Conservation (phyloP, 2,888 invertebrate genomes). For the Drosophila colorata region DNA sequence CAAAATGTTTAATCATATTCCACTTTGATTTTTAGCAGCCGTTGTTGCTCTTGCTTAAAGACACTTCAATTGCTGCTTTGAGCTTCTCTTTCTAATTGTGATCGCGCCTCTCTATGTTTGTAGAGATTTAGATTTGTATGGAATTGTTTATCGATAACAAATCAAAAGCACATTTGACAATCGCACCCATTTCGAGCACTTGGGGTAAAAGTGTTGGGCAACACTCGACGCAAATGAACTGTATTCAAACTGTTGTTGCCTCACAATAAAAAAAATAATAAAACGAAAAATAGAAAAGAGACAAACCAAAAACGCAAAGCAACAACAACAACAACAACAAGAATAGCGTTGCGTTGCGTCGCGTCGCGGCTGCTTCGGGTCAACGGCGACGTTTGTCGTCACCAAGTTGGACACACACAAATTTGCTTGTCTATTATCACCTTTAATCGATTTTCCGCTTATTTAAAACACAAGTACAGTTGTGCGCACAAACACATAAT, state of each 20-base stretch:
- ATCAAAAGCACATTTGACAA: slow-evolving; percentile 14
- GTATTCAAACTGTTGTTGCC: slow-evolving; percentile 45
- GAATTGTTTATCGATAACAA: slow-evolving; percentile 43
- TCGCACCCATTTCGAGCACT: slow-evolving; percentile 28
- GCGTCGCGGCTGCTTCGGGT: slow-evolving; percentile 48
- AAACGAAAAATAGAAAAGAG: slow-evolving; percentile 16
- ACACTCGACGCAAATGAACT: slow-evolving; percentile 23
- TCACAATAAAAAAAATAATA: slow-evolving; percentile 27
- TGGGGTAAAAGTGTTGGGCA: slow-evolving; percentile 33
- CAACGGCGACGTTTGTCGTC: slow-evolving; percentile 56
- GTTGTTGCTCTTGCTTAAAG: slow-evolving; percentile 10
- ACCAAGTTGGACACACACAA: slow-evolving; percentile 77
- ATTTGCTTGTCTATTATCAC: slow-evolving; percentile 82
- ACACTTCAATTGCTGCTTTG: slow-evolving; percentile 1
- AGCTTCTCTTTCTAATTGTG: slow-evolving; percentile 6
- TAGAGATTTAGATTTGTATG: not conserved
- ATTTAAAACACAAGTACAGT: slow-evolving; percentile 82
- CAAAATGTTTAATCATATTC: slow-evolving; percentile 55
- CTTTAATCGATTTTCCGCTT: slow-evolving; percentile 82
- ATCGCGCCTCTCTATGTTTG: not conserved
- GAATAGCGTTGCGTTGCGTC: slow-evolving; percentile 20
- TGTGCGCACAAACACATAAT: slow-evolving; percentile 71
- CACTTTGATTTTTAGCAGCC: slow-evolving; percentile 32
- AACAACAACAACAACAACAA: slow-evolving; percentile 8
- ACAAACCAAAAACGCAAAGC: slow-evolving; percentile 15